A percentile compares a stretch with the other conserved stretches of the same genome.
phyloP scores from a whole-genome alignment of 2,797 vertebrate genomes.

The Cryptoblepharus egeriae region DNA sequence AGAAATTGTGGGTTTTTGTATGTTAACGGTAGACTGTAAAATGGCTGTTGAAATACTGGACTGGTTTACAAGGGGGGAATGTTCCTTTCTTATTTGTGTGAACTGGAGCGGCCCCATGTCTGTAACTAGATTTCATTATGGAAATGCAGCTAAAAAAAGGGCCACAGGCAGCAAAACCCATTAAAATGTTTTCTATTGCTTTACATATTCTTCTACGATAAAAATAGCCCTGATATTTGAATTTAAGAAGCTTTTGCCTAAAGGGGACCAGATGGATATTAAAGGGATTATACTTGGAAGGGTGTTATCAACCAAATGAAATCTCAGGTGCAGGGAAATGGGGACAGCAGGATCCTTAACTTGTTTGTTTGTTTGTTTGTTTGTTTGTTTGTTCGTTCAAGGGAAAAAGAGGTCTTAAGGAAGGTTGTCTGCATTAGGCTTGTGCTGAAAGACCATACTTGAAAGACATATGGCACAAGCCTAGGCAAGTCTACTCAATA shows the following conservation, averaged over 20 bases:
- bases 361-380: no score
- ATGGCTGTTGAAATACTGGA: constrained; percentile 47
- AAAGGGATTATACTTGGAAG: constrained; percentile 81
- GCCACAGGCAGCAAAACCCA: constrained; percentile 79
- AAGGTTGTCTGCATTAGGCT: no score
- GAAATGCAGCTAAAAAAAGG: constrained; percentile 76
- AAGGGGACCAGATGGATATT: constrained; percentile 82
- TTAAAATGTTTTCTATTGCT: constrained; percentile 82
- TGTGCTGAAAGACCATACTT: no score
- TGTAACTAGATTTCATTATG: constrained; percentile 82
- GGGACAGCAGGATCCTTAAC: constrained; percentile 27
- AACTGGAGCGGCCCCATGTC: constrained; percentile 73
- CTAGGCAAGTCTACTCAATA: no score
- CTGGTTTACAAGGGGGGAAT: constrained; percentile 56
- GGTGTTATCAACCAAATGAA: constrained; percentile 72
- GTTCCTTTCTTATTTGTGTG: constrained; percentile 65
- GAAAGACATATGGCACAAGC: no score
- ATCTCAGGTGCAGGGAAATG: constrained; percentile 38
- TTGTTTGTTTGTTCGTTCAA: no score
- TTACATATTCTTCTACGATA: constrained; percentile 80
- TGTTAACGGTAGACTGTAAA: no score
- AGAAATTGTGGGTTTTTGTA: no score
- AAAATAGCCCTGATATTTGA: constrained; percentile 80
- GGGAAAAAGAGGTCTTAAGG: no score
- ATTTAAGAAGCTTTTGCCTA: constrained; percentile 80